These are phyloP conservation scores for Rhyacophila brunnea DNA, from an alignment of 1,140 invertebrate species.

Conservation along the genomic window DNA sequence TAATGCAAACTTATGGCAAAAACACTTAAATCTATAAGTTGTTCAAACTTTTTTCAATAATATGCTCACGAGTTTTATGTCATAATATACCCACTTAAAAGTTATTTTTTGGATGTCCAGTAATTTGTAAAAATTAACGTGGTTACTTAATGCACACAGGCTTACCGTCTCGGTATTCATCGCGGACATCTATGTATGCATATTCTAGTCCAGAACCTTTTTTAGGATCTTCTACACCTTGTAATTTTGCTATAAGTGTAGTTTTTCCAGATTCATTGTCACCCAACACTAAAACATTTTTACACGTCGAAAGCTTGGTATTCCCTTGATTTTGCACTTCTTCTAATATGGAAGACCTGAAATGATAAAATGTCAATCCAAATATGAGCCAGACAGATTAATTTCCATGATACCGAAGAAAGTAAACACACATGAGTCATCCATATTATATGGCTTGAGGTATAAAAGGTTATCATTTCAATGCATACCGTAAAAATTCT, in stretches of 20 bases:
- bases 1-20: too few relatives aligned
- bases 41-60: too few relatives aligned
- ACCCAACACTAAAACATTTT: conserved; percentile 88
- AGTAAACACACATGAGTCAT: conserved; percentile 16
- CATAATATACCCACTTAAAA: too few relatives aligned
- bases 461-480: not conserved
- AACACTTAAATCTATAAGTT: too few relatives aligned
- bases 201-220: conserved; percentile 98
- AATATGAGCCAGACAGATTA: not conserved
- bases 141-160: conserved; percentile 11
- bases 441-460: not conserved
- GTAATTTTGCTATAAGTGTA: conserved; percentile 90
- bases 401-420: not conserved
- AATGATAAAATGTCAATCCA: conserved; percentile 38
- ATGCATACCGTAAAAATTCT: too few relatives aligned
- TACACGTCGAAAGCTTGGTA: conserved; percentile 89
- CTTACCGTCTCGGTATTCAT: conserved; percentile 97
- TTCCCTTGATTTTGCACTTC: conserved; percentile 93
- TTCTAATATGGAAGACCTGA: conserved; percentile 87
- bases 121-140: not conserved
- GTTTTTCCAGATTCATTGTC: conserved; percentile 97
- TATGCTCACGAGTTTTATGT: too few relatives aligned
- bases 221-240: conserved; percentile 93
- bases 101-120: too few relatives aligned
- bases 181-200: conserved; percentile 96